Conservation (phyloP, 2,113 vertebrate genomes). For the Pterocles orientalis region DNA sequence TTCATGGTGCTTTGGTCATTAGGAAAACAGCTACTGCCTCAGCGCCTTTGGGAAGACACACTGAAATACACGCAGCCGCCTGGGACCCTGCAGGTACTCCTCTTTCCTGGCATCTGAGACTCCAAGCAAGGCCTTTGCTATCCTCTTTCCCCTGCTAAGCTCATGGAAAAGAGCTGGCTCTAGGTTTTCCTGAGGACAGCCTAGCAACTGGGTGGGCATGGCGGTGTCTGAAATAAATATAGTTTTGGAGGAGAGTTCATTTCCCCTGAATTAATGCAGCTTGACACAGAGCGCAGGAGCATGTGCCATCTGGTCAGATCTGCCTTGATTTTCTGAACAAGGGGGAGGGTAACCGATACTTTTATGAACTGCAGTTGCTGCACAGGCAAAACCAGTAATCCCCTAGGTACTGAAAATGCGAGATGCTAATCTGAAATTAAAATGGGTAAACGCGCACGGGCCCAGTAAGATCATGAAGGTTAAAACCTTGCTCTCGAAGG, state of each 20-base stretch:
- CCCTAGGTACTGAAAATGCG: constrained; percentile 14
- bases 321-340: constrained; percentile 65
- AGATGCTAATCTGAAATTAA: constrained; percentile 67
- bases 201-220: constrained; percentile 37
- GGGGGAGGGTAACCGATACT: constrained; percentile 67
- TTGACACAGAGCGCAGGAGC: constrained; percentile 39
- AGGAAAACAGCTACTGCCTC: background rate
- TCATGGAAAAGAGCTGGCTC: background rate
- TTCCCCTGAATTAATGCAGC: constrained; percentile 67
- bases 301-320: constrained; percentile 65
- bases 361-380: constrained; percentile 42
- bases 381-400: constrained; percentile 8
- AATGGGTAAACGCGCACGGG: background rate
- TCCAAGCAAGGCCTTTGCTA: background rate
- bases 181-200: constrained; percentile 60
- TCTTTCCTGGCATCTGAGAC: background rate
- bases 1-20: background rate
- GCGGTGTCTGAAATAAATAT: constrained; percentile 62
- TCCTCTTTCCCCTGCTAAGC: background rate
- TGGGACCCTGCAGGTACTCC: background rate
- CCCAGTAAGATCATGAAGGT: background rate
- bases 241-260: constrained; percentile 63
- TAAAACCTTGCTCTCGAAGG: constrained; percentile 37
- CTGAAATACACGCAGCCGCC: background rate
- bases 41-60: background rate